Evolutionary conservation across 2,113 vertebrate genomes (phyloP), one percentile per base, ranked within the genome.

Genomic region (Phaethornis superciliosus): DNA sequence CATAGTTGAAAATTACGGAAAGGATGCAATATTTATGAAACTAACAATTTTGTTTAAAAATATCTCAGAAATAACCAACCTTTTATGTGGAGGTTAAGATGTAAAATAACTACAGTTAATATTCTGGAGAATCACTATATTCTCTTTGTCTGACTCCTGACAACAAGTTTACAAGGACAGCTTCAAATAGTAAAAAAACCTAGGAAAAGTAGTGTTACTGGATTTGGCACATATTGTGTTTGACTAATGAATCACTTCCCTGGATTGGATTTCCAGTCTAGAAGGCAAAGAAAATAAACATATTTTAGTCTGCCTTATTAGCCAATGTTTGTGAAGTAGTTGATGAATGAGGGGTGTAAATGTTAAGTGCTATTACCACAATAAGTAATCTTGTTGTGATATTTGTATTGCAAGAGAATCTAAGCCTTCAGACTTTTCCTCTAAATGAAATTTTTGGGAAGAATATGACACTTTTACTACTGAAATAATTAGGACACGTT

Each of bases 221-320:
- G n/a, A 32, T 65, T 64, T 75, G 68, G 20, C 30, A 68, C 0
- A 0, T 75, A 33, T 9, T 47, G 9, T 16, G 5, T 70, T 78
- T 90, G 68, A 65, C 65, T 94, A 72, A 90, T 95, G 54, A 94
- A 72, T 90, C 60, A 70, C 49, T 90, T 91, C 54, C 77, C n/a
- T 91, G 64, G 68, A 60, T 33, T 91, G 12, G 27, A 21, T 93
- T 96, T 91, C 94, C 60, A 27, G 72, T 60, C 60, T 78, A 54
- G 67, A 88, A 93, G 65, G 58, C 28, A 77, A 84, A 71, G 49
- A 95, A 93, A 94, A 93, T 44, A 90, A 80, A 83, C 79, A 77
- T 46, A 7, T 82, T 22, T 22, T n/a, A 83, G 7, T 78, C 82
- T 75, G 16, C 72, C 18, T 26, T 94, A 69, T 79, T 88, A 75